These are phyloP conservation scores for Dipodomys ordii DNA, from an alignment of 2,113 vertebrate species.

Conservation along the genomic window DNA sequence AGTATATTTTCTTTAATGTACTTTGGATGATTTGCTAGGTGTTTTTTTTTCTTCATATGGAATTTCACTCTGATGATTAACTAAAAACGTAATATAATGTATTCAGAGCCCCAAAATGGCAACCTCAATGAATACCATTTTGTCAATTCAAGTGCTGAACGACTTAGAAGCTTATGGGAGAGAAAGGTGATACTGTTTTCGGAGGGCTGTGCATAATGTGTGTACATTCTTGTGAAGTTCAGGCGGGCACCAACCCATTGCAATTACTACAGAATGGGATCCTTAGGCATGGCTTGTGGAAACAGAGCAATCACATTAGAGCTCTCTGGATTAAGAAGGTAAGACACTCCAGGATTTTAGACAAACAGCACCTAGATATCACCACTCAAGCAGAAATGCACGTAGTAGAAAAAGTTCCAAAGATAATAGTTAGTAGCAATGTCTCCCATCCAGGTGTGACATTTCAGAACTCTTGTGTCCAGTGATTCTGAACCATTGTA, in stretches of 20 bases:
- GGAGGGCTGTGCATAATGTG: neutral
- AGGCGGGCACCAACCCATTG: slow-evolving; percentile 32
- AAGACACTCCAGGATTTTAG: neutral
- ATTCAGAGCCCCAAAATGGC: slow-evolving; percentile 38
- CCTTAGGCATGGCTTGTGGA: neutral
- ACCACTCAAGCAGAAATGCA: neutral
- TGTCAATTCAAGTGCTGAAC: slow-evolving; percentile 27
- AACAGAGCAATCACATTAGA: neutral
- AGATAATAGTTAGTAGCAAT: neutral
- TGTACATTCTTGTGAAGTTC: neutral
- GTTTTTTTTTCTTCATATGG: slow-evolving; percentile 31
- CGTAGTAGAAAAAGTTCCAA: neutral
- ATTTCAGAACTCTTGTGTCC: neutral
- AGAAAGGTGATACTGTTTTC: slow-evolving; percentile 54
- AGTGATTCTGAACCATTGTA: neutral
- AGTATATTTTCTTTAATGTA: slow-evolving; percentile 82
- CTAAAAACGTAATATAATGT: slow-evolving; percentile 61
- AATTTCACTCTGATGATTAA: slow-evolving; percentile 76
- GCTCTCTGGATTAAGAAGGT: neutral
- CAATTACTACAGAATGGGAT: neutral
- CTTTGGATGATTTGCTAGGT: slow-evolving; percentile 73
- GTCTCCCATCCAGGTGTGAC: neutral
- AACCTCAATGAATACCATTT: slow-evolving; percentile 48
- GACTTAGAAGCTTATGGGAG: slow-evolving; percentile 22
- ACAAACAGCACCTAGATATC: neutral